Conservation (phyloP, 2,113 vertebrate species). For the Beaufortia kweichowensis region DNA sequence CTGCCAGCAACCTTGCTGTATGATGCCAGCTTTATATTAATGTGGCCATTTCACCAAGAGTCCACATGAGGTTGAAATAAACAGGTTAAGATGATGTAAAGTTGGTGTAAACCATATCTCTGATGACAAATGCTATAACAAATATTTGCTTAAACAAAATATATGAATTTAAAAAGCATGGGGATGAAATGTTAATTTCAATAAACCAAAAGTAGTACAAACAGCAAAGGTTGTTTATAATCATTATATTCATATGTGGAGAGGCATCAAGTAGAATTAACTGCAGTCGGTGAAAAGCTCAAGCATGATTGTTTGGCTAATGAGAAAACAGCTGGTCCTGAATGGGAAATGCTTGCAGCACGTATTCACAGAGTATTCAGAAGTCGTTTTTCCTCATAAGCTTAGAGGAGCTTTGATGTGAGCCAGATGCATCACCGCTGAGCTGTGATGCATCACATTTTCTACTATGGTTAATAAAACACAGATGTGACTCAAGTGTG, state of each 20-base stretch:
- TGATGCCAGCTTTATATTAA: constrained; percentile 27
- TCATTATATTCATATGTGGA: neutral
- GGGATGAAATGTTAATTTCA: neutral
- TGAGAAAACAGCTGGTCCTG: constrained; percentile 20
- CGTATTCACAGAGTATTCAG: constrained; percentile 45
- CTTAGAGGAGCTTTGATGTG: constrained; percentile 41
- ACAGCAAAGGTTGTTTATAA: neutral
- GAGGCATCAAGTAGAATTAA: neutral
- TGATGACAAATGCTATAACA: too few relatives aligned
- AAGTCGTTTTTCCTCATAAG: constrained; percentile 48
- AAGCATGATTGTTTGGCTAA: constrained; percentile 20
- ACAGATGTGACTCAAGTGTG: constrained; percentile 9
- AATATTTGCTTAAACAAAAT: too few relatives aligned
- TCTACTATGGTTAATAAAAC: constrained; percentile 11
- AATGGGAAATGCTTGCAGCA: neutral
- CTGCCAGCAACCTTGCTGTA: constrained; percentile 20
- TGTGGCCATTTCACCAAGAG: neutral
- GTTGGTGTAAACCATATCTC: neutral
- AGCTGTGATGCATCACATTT: constrained; percentile 8
- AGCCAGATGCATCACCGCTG: constrained; percentile 39
- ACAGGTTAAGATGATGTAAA: neutral
- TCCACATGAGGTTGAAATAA: neutral
- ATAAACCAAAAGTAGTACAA: neutral
- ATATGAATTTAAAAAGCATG: neutral
- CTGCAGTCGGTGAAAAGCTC: neutral